Evolutionary conservation across 30 jellyfish, hydroid and myxozoan genomes (phyloP), one percentile per base, ranked within the genome.

Genomic region (Aurelia sp.): DNA sequence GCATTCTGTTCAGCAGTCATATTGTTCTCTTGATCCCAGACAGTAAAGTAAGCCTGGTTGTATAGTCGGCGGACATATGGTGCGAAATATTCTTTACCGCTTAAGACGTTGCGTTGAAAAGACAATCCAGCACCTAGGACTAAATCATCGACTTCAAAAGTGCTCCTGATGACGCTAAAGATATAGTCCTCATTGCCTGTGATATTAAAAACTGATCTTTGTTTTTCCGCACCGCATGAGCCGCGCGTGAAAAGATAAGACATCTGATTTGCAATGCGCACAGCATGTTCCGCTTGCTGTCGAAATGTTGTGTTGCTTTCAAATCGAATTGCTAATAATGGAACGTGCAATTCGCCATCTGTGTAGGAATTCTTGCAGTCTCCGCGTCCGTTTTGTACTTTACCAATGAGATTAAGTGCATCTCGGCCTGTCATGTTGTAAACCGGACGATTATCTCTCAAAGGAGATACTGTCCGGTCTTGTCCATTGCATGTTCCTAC

Each of bases 191-290:
- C 82, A 72, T 72, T 2, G 13, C 21, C 47, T 13, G 19, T 71
- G 19, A 23, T 15, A 16, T 58, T 68, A 17, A 23, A 21, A 18
- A 27, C 18, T 17, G 86, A 23, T n/a, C 74, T 71, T 21, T 51
- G 59, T 18, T 31, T 22, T 40, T 63, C 74, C 75, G 78, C 74
- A 13, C 87, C 75, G 51, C 93, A 84, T 50, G 62, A 16, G 7
- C 93, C 93, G 58, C 81, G 79, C 78, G 93, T 84, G 52, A 84
- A 68, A 35, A 84, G 19, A 35, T 72, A 77, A 9, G 93, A 84
- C 88, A 84, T 59, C 62, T 59, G 73, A 73, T 84, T 84, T 35
- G 93, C 93, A 18, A 66, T 44, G 62, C 93, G 93, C 40, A 84
- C 74, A 3, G 93, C 93, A n/a, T 31, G 62, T 12, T 72, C 77